phyloP scores from a whole-genome alignment of 2,888 invertebrate genomes.

The Amblyjoppa proteus region DNA sequence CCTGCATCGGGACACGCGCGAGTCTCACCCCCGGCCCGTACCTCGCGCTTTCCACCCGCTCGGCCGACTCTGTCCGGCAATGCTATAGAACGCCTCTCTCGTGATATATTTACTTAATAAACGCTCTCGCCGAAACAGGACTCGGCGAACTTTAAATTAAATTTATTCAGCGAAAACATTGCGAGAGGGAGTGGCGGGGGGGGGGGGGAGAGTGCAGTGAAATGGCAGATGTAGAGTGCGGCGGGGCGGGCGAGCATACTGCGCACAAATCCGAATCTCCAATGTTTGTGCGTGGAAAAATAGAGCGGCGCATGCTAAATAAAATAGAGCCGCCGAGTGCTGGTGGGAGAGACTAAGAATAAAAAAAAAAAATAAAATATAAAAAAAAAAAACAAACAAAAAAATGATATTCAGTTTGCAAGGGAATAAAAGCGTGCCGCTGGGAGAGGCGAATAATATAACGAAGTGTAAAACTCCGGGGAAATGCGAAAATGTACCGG shows the following conservation, averaged over 20 bases:
- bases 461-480: constrained; percentile 37
- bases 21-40: constrained; percentile 3
- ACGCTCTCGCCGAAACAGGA: constrained; percentile 74
- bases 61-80: constrained; percentile 21
- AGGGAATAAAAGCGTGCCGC: constrained; percentile 25
- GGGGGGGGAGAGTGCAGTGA: constrained; percentile 35
- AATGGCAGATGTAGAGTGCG: constrained; percentile 58
- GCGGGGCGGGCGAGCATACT: constrained; percentile 44
- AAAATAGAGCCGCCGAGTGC: neutral
- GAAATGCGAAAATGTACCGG: constrained; percentile 73
- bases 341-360: constrained; percentile 11
- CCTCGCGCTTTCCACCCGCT: neutral
- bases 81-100: constrained; percentile 32
- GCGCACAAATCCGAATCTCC: constrained; percentile 43
- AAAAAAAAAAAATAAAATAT: constrained; percentile 1
- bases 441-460: constrained; percentile 38
- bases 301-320: constrained; percentile 36
- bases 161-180: constrained; percentile 80
- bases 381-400: constrained; percentile 18
- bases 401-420: neutral
- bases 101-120: constrained; percentile 81
- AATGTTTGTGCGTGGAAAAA: constrained; percentile 51
- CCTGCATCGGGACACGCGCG: constrained; percentile 31
- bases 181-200: constrained; percentile 20
- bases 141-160: constrained; percentile 78